Evolutionary conservation across 2,888 invertebrate species (phyloP).

Genomic region (Diadromus collaris): DNA sequence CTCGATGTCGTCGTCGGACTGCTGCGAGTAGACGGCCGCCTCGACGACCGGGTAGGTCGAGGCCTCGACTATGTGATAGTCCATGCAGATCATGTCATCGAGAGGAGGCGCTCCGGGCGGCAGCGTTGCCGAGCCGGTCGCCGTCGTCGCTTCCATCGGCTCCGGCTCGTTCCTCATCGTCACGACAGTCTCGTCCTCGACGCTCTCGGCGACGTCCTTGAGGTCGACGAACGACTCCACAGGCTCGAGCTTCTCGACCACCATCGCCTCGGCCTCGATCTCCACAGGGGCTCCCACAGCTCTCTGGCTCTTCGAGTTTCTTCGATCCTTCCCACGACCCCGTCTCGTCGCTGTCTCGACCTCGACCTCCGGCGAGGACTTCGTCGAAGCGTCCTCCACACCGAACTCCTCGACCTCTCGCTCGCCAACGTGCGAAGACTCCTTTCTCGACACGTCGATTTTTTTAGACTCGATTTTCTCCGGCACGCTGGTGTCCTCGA

Average conservation of each 20-base stretch:
- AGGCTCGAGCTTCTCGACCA: constrained; percentile 51
- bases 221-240: constrained; percentile 63
- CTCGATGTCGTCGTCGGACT: constrained; percentile 76
- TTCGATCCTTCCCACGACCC: constrained; percentile 21
- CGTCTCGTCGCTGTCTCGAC: constrained; percentile 10
- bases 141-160: constrained; percentile 61
- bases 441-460: too few species aligned
- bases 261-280: constrained; percentile 54
- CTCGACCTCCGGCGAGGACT: not conserved
- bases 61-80: constrained; percentile 73
- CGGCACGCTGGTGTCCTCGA: constrained; percentile 65
- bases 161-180: constrained; percentile 44
- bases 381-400: not conserved
- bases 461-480: constrained; percentile 27
- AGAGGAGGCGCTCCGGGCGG: constrained; percentile 48
- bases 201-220: constrained; percentile 24
- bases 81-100: constrained; percentile 70
- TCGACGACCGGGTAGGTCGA: constrained; percentile 51
- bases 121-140: constrained; percentile 50
- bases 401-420: not conserved
- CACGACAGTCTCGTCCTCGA: constrained; percentile 33
- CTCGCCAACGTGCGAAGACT: too few species aligned
- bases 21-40: constrained; percentile 62
- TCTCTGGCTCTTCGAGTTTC: constrained; percentile 34
- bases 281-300: constrained; percentile 5